phyloP scores from a whole-genome alignment of 2,113 vertebrate genomes.

The Echinops telfairi region DNA sequence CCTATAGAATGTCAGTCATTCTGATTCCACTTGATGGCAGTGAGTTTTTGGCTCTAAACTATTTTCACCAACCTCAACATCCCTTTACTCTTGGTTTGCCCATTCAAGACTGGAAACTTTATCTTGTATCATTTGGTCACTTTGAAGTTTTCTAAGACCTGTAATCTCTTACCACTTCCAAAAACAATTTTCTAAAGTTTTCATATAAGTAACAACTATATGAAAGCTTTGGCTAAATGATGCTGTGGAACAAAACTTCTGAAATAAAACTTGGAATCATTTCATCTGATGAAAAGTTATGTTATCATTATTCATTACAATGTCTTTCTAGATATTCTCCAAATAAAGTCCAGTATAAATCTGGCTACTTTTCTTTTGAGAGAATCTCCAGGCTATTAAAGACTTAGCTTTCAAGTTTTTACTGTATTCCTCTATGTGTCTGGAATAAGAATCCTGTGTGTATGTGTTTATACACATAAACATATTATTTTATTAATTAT shows the following conservation, averaged over 20 bases:
- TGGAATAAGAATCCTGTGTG: background rate
- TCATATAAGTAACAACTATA: background rate
- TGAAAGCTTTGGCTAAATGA: constrained; percentile 49
- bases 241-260: constrained; percentile 3
- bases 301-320: background rate
- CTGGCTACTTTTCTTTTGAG: background rate
- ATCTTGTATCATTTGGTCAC: background rate
- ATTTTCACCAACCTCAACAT: background rate
- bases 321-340: constrained; percentile 10
- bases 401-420: background rate
- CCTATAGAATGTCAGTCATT: no score
- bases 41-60: background rate
- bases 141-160: background rate
- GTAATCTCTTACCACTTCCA: background rate
- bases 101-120: background rate
- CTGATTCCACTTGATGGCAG: background rate
- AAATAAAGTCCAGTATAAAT: background rate
- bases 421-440: background rate
- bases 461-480: rapidly evolving
- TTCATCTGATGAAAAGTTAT: background rate
- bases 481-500: background rate
- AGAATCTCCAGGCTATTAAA: background rate
- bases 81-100: background rate
- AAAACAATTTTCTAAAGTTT: constrained; percentile 15
- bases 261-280: background rate